Base-by-base conservation (phyloP, 2,797 vertebrate species). In the Linurgus olivaceus region DNA sequence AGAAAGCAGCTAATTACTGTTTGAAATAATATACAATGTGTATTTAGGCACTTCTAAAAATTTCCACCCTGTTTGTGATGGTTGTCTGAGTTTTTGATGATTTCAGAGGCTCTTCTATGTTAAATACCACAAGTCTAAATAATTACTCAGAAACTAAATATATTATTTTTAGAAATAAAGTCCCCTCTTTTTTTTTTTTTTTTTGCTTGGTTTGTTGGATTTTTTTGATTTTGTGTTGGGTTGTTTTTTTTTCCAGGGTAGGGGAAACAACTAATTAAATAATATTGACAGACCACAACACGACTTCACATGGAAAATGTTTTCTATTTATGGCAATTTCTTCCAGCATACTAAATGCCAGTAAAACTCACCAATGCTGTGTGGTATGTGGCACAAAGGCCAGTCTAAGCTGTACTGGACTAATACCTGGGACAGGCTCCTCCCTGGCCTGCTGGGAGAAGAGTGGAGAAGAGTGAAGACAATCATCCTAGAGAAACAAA, bases 141-240 rank as follows among this genome's bases (percentile, higher is more conserved):
- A 94, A 74, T 82, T 77, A 85, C 45, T 87, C 74, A 42, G 42
- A 86, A 94, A 73, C 51, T 50, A 91, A 87, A 88, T 15, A 68
- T 0, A 42, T 29, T 12, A 47, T 51, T 84, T 92, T 81, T 54
- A 71, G 26, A 87, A 82, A 75, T 25, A 55, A 88, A 82, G 17
- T 21, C 58, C 11, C 7, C 1, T 35, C 7, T n/a, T 29, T 16
- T 16, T 31, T 51, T 35, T n/a, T 37, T 37, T 37, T 50, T 35
- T 28, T 33, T 10, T 38, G 11, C 6, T 55, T n/a, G 6, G 25
- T 33, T 29, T 58, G 15, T 48, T 48, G 29, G 6, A 2, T 4
- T 28, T 67, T 38, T 59, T 40, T 40, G 1, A 23, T 48, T 57
- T 45, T 29, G 10, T 13, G 25, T 28, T 13, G 26, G 20, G 2